Base-by-base conservation (phyloP, 2,797 vertebrate species). In the Sebastes ruberrimus region DNA sequence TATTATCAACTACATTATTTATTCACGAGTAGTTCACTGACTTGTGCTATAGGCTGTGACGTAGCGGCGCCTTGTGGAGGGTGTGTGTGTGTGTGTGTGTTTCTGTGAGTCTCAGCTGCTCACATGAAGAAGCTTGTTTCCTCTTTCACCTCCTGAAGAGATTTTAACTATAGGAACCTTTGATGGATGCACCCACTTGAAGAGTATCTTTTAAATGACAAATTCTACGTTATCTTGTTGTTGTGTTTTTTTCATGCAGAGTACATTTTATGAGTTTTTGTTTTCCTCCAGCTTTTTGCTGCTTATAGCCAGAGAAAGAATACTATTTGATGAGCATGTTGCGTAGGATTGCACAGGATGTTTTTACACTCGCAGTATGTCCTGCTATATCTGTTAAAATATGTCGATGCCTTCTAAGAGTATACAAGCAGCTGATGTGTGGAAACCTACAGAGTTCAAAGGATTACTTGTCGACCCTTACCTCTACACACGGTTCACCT, bases 1-100 rank as follows among this genome's bases (percentile, higher is more conserved):
- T 95, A 94, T 94, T 93, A 81, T 85, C 46, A 68, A 63, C 56
- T 16, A 80, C 82, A 80, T 93, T 91, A 93, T 93, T 94, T 95
- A 94, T 94, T 93, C 66, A 78, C 70, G 72, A 87, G 81, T 79
- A 84, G 76, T 80, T 88, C 76, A 76, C 86, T 71, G 85, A 89
- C 70, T 81, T 73, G 81, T 81, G 81, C 66, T 79, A 38, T 38
- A 62, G 83, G 79, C 89, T 90, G 80, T 82, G 83, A 63, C 42
- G 22, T 76, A 81, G 71, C 72, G 62, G 77, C 38, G 42, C 55
- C 25, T 25, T 83, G 80, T 80, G 87, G 76, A 86, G 83, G 79
- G 62, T 86, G 79, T 83, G 27, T 80, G 63, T 82, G 46, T 32
- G 30, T 10, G 79, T 83, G 27, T 80, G 63, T 82, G 46, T 10